Evolutionary conservation across 1,140 invertebrate species (phyloP), one percentile per base, ranked within the genome.

Genomic region (Leptonema lineaticorne): DNA sequence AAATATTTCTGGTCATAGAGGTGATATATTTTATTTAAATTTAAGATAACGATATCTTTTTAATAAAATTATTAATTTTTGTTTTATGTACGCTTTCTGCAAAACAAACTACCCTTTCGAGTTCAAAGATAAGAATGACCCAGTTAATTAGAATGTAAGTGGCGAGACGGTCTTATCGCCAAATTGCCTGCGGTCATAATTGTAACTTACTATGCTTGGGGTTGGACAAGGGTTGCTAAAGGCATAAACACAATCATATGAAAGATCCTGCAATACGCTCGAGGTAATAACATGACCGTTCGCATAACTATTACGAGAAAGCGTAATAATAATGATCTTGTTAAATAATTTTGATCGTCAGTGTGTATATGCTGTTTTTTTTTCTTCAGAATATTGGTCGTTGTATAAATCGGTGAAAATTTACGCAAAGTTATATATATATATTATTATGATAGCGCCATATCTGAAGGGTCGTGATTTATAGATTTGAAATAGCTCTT

Each of bases 121-220:
- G 50, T 53, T 24, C 22, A 14, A 53, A 53, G 50, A 53, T 53
- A 53, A 24, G 50, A 56, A 69, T 72, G 70, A 72, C 70, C 70
- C 68, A 72, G 67, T 72, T 72, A 72, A 72, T 72, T 69, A 72
- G 70, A 72, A 72, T 69, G 70, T 69, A 72, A 72, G 70, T 69
- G 70, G 70, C 67, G 68, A 72, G 70, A 72, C 70, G 62, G 67
- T 67, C 70, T 72, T 72, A 72, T 67, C 67, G 67, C 59, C 63
- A 67, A 72, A 67, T 69, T 69, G 64, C 57, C 70, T 45, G 20
- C 24, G 48, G 63, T 67, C 56, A 63, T 69, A 72, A 72, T 69
- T 60, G 64, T 64, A 63, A 63, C 62, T 58, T 59, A 64, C 37
- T 27, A 24, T 27, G 26, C 27, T 60, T 53, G 48, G 70, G 70